Percentiles rank a stretch among this genome's conserved stretches.
Conservation (phyloP, 2,797 vertebrate species). For the Acanthiza pusilla region DNA sequence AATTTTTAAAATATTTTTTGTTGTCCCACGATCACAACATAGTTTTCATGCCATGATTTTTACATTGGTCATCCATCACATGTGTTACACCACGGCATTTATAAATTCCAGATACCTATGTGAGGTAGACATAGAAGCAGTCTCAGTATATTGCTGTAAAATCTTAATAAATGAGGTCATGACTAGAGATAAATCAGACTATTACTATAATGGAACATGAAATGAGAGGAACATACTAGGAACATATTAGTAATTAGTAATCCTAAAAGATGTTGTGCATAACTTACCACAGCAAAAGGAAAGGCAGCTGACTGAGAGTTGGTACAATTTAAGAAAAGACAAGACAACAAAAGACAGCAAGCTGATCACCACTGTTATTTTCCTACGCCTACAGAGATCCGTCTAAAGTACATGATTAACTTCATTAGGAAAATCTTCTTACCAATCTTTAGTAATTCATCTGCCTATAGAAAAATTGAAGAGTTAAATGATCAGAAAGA, state of each 20-base stretch:
- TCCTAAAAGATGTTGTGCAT: neutral
- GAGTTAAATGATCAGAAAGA: neutral
- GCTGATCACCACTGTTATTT: neutral
- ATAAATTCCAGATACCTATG: neutral
- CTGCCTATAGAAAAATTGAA: neutral
- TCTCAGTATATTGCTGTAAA: neutral
- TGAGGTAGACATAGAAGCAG: neutral
- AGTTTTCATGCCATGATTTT: neutral
- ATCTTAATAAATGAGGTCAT: neutral
- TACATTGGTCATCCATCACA: neutral
- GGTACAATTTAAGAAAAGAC: neutral
- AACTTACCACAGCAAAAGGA: neutral
- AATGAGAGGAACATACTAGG: neutral
- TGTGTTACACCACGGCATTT: neutral
- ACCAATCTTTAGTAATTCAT: neutral
- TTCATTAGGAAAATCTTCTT: slow-evolving; percentile 1
- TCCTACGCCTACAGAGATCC: neutral
- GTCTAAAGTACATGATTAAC: neutral
- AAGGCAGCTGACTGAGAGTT: neutral
- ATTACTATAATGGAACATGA: neutral
- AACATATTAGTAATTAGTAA: neutral
- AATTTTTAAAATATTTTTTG: neutral
- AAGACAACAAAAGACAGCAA: neutral
- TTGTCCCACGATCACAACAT: neutral
- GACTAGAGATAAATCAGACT: neutral